phyloP scores from a whole-genome alignment of 1,140 invertebrate species.

The Cherax destructor region DNA sequence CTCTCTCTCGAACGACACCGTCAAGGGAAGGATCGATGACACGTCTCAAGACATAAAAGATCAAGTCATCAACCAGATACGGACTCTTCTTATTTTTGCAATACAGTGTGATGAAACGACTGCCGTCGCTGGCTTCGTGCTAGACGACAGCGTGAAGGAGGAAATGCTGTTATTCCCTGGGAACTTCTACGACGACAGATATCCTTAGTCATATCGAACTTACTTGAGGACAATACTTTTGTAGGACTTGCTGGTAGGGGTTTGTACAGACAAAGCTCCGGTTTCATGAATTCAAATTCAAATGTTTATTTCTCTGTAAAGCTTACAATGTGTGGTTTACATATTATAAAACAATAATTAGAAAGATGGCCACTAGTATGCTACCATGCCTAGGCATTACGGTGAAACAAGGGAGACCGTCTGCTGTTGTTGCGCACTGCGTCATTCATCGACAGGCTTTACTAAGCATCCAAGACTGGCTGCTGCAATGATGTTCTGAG shows the following conservation, averaged over 20 bases:
- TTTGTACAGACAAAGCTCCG: constrained; percentile 21
- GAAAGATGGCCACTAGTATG: no score
- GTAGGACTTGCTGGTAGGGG: constrained; percentile 20
- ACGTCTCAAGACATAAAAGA: constrained; percentile 46
- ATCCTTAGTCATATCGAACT: neutral
- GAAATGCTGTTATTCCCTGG: constrained; percentile 39
- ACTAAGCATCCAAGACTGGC: constrained; percentile 32
- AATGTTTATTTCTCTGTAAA: no score
- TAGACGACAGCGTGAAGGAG: constrained; percentile 34
- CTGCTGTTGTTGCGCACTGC: constrained; percentile 18
- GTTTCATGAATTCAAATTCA: neutral
- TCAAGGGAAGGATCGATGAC: constrained; percentile 48
- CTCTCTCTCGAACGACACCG: constrained; percentile 43
- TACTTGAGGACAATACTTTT: neutral
- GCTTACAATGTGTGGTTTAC: no score
- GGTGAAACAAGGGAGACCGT: constrained; percentile 24
- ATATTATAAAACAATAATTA: no score
- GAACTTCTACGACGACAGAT: constrained; percentile 10
- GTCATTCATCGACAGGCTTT: constrained; percentile 26
- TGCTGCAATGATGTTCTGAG: constrained; percentile 32
- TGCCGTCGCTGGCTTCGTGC: constrained; percentile 26
- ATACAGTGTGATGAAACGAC: constrained; percentile 42
- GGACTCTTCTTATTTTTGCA: neutral
- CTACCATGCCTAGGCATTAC: neutral
- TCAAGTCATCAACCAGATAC: constrained; percentile 34